Percentiles rank a stretch among this genome's conserved stretches.
Evolutionary conservation across 1,140 invertebrate species (phyloP).

Genomic region (Philopotamus ludificatus): DNA sequence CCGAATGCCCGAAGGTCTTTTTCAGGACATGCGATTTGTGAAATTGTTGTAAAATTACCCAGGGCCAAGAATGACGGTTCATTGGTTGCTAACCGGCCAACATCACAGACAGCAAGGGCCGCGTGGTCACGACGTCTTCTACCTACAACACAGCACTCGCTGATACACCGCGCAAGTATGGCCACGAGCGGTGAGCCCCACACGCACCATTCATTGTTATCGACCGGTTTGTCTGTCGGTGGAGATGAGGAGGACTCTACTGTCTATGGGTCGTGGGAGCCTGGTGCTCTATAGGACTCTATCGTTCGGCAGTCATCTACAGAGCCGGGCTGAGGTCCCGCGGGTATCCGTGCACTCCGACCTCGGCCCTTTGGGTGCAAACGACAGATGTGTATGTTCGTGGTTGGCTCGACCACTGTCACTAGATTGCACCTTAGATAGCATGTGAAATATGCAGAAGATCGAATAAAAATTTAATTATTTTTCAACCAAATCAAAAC

Average conservation of each 20-base stretch:
- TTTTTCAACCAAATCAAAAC: too few relatives aligned
- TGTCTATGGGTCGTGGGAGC: neutral
- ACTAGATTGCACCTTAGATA: too few relatives aligned
- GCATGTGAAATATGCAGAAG: too few relatives aligned
- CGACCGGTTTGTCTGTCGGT: neutral
- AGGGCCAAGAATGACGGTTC: neutral
- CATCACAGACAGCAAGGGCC: neutral
- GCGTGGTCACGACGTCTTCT: neutral
- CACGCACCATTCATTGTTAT: neutral
- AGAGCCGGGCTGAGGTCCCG: neutral
- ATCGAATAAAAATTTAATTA: too few relatives aligned
- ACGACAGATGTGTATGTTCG: too few relatives aligned
- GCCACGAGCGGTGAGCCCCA: too few relatives aligned
- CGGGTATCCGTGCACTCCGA: slow-evolving; percentile 1
- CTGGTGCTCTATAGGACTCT: slow-evolving; percentile 7
- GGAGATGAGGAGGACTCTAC: neutral
- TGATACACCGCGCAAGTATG: too few relatives aligned
- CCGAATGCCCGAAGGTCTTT: too few relatives aligned
- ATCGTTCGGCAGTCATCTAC: neutral
- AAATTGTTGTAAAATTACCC: neutral
- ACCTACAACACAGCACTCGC: too few relatives aligned
- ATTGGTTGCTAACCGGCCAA: neutral
- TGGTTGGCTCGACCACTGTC: too few relatives aligned
- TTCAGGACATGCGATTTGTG: too few relatives aligned
- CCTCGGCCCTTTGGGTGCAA: too few relatives aligned